Conservation (phyloP, 2,797 vertebrate species). For the Odontamblyopus rebecca region DNA sequence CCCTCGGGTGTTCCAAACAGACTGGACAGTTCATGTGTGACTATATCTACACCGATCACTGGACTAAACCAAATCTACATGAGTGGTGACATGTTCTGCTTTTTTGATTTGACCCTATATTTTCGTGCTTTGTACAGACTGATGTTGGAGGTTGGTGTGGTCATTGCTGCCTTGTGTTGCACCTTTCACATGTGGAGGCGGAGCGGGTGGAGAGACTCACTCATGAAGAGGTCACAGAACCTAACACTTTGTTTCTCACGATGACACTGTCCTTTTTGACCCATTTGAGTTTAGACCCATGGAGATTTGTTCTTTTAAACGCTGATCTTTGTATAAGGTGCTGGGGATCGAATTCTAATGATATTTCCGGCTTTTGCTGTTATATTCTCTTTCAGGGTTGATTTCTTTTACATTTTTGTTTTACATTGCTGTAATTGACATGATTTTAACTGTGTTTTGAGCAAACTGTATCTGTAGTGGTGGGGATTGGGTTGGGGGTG, state of each 20-base stretch:
- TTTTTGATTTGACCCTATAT: constrained; percentile 71
- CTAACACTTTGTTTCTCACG: constrained; percentile 53
- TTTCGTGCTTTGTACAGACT: constrained; percentile 70
- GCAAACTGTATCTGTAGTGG: constrained; percentile 79
- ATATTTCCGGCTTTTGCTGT: constrained; percentile 78
- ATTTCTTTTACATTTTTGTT: constrained; percentile 78
- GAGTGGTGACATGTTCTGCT: constrained; percentile 62
- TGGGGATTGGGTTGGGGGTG: constrained; percentile 69
- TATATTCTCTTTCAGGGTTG: constrained; percentile 82
- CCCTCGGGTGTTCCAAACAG: not conserved
- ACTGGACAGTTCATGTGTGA: constrained; percentile 36
- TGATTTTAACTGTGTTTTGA: constrained; percentile 80
- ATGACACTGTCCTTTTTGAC: constrained; percentile 62
- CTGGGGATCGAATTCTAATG: constrained; percentile 81
- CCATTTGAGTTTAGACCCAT: constrained; percentile 60
- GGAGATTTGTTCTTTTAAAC: constrained; percentile 58
- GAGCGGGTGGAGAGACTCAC: constrained; percentile 30
- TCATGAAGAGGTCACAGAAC: constrained; percentile 11
- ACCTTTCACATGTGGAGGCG: constrained; percentile 49
- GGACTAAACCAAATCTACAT: constrained; percentile 45
- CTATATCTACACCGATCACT: constrained; percentile 58
- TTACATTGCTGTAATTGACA: constrained; percentile 85
- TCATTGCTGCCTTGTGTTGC: constrained; percentile 70
- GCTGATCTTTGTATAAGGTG: constrained; percentile 82
- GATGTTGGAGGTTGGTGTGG: constrained; percentile 32